phyloP scores from a whole-genome alignment of 2,113 vertebrate species.

The Hucho hucho region DNA sequence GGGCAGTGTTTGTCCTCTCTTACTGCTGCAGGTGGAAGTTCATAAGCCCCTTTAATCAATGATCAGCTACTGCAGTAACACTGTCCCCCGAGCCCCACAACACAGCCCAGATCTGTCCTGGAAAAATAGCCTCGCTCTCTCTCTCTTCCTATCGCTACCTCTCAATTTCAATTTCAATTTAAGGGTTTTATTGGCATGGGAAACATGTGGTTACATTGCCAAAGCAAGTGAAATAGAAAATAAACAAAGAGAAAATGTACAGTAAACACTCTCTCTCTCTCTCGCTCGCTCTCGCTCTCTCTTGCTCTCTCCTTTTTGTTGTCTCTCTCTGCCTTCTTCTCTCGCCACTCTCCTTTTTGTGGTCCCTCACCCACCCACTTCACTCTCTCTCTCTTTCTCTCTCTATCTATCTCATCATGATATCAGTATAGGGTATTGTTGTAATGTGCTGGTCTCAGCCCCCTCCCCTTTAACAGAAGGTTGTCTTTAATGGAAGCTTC shows the following conservation, averaged over 20 bases:
- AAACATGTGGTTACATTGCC: too few relatives aligned
- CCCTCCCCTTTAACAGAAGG: conserved; percentile 47
- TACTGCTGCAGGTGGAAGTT: conserved; percentile 53
- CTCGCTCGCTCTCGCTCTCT: not conserved
- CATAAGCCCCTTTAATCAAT: conserved; percentile 71
- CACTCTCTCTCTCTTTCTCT: not conserved
- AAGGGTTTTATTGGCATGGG: too few relatives aligned
- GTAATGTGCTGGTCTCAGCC: conserved; percentile 20
- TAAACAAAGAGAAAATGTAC: too few relatives aligned
- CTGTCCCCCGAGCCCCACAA: conserved; percentile 43
- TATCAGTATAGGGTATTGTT: conserved; percentile 33
- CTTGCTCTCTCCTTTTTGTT: not conserved
- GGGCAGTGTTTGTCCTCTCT: conserved; percentile 43
- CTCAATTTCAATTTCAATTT: not conserved
- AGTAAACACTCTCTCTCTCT: not conserved
- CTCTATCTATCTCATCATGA: conserved; percentile 19
- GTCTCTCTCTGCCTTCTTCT: not conserved
- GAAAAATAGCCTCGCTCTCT: conserved; percentile 23
- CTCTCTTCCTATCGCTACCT: not conserved
- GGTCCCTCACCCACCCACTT: not conserved
- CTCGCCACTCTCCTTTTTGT: not conserved
- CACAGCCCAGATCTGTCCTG: conserved; percentile 15
- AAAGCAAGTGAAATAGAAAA: too few relatives aligned
- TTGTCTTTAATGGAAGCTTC: too few relatives aligned
- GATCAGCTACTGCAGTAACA: conserved; percentile 58